Percentiles rank a stretch among this genome's conserved stretches.
Conservation (phyloP, 1,140 invertebrate genomes). For the Achroia grisella region DNA sequence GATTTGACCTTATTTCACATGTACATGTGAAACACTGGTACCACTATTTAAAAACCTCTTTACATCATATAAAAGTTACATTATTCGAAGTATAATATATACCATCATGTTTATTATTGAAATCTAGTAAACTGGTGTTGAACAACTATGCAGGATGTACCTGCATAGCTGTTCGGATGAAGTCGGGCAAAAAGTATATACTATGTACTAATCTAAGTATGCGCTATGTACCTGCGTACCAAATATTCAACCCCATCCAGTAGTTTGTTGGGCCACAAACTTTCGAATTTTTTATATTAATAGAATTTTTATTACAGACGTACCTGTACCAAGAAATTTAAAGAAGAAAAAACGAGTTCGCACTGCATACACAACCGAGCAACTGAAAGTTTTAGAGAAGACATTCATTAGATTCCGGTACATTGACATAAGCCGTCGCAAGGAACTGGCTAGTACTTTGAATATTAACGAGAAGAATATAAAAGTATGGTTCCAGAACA, state of each 20-base stretch:
- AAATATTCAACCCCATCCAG: not conserved
- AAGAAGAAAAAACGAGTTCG: slow-evolving; percentile 44
- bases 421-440: slow-evolving; percentile 25
- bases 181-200: no score
- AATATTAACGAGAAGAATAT: slow-evolving; percentile 38
- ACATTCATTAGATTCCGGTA: slow-evolving; percentile 28
- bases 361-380: slow-evolving; percentile 48
- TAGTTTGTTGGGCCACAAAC: not conserved
- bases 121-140: no score
- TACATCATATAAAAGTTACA: no score
- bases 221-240: not conserved
- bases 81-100: no score
- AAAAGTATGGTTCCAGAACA: slow-evolving; percentile 59
- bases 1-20: no score
- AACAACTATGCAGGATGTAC: no score
- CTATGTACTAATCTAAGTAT: no score
- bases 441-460: slow-evolving; percentile 29
- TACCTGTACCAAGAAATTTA: slow-evolving; percentile 28
- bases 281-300: not conserved
- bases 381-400: slow-evolving; percentile 36
- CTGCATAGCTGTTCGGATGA: no score
- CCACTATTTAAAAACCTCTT: no score
- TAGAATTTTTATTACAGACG: slow-evolving; percentile 13
- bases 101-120: no score
- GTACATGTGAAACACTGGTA: no score